These are phyloP conservation scores for Nymphicus hollandicus DNA, from an alignment of 2,113 vertebrate species.

Conservation along the genomic window DNA sequence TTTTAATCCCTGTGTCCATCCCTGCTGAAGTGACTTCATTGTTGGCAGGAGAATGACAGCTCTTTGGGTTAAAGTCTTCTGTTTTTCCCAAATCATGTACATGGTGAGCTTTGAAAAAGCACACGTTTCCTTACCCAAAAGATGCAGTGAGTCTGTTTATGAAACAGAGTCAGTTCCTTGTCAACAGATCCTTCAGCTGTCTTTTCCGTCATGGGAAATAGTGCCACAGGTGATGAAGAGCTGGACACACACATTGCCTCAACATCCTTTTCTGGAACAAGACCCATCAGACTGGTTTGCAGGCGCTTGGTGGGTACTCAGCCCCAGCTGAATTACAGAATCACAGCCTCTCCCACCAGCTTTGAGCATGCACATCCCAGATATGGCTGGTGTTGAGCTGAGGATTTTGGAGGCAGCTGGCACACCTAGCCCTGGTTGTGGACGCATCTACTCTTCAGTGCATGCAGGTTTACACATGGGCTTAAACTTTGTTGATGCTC, in stretches of 20 bases:
- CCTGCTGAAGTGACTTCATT: background rate
- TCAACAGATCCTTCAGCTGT: background rate
- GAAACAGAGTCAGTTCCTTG: background rate
- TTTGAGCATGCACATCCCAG: background rate
- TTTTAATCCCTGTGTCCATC: background rate
- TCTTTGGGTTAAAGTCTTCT: background rate
- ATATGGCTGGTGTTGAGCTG: background rate
- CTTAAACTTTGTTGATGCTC: background rate
- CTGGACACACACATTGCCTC: background rate
- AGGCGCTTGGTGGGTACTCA: accelerated
- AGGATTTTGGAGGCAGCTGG: background rate
- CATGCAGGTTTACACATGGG: background rate
- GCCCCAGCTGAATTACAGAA: background rate
- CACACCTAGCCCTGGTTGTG: background rate
- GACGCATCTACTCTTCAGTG: background rate
- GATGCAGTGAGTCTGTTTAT: background rate
- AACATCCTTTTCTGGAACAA: background rate
- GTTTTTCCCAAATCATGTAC: background rate
- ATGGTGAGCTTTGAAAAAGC: background rate
- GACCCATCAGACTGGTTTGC: background rate
- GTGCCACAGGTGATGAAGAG: background rate
- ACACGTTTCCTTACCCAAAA: background rate
- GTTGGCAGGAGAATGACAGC: background rate
- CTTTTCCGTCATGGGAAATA: background rate
- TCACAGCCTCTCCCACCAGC: background rate